Conservation (phyloP, 2,888 invertebrate species). For the Allophyes oxyacanthae region DNA sequence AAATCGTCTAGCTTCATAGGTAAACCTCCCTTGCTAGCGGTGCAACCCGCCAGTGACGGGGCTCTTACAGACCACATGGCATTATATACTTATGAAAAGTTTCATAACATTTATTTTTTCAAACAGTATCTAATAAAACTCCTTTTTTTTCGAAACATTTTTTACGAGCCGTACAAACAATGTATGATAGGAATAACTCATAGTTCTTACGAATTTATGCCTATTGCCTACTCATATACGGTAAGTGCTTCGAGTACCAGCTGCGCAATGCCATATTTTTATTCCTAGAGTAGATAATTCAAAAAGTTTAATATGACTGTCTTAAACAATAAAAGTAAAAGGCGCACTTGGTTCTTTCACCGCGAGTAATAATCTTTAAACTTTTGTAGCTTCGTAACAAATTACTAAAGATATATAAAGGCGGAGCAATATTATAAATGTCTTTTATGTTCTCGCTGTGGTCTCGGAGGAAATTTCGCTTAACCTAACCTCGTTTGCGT, state of each 20-base stretch:
- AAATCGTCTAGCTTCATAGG: not conserved
- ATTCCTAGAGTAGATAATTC: conserved; percentile 33
- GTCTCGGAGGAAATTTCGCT: conserved; percentile 62
- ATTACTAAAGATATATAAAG: conserved; percentile 28
- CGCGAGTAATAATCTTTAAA: conserved; percentile 14
- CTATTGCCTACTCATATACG: not conserved
- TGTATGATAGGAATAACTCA: conserved; percentile 17
- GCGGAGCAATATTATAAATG: conserved; percentile 39
- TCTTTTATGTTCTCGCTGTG: conserved; percentile 31
- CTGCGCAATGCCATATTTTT: conserved; percentile 42
- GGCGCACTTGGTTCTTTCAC: conserved; percentile 28
- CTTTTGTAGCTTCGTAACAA: conserved; percentile 28
- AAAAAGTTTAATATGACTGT: conserved; percentile 33
- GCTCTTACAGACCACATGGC: not conserved
- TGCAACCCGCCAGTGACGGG: not conserved
- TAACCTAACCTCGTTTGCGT: conserved; percentile 56
- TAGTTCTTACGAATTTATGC: conserved; percentile 38
- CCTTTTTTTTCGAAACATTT: not conserved
- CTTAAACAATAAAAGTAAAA: conserved; percentile 38
- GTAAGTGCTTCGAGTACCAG: conserved; percentile 18
- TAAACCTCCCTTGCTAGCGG: not conserved
- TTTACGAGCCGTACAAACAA: not conserved
- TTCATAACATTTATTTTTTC: too few species aligned
- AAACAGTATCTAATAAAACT: too few species aligned
- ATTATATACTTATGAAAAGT: not conserved